Evolutionary conservation across 2,888 invertebrate genomes (phyloP).

Genomic region (Itoplectis maculator): DNA sequence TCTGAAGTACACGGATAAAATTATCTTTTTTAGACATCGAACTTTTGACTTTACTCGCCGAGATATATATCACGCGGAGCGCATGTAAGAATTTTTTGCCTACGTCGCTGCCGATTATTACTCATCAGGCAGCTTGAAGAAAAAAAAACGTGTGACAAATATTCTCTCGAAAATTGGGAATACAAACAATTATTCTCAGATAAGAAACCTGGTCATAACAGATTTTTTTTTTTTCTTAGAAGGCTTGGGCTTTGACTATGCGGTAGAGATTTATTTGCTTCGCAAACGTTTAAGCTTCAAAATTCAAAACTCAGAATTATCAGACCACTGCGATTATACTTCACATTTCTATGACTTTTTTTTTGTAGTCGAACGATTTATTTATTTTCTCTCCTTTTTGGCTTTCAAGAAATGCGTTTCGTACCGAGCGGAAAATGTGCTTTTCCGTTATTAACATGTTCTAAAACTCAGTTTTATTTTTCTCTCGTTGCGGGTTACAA

Average conservation of each 20-base stretch:
- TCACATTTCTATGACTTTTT: too few species aligned
- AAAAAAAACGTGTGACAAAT: background rate
- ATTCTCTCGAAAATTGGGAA: background rate
- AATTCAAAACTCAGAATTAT: background rate
- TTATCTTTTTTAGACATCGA: slow-evolving; percentile 54
- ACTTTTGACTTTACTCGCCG: slow-evolving; percentile 58
- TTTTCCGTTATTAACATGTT: too few species aligned
- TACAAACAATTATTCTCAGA: background rate
- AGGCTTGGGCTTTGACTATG: too few species aligned
- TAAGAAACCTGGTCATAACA: background rate
- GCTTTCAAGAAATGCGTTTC: too few species aligned
- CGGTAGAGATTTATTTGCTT: too few species aligned
- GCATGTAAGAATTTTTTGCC: background rate
- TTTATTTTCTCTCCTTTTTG: too few species aligned
- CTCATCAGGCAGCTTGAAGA: background rate
- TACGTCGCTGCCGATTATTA: background rate
- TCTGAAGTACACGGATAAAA: background rate
- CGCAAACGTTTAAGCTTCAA: background rate
- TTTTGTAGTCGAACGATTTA: too few species aligned
- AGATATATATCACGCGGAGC: slow-evolving; percentile 52
- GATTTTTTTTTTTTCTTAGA: too few species aligned
- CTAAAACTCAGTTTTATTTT: too few species aligned
- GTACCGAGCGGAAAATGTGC: too few species aligned
- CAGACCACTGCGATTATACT: too few species aligned
- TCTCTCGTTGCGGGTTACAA: too few species aligned